Evolutionary conservation across 2,113 vertebrate genomes (phyloP), one percentile per base, ranked within the genome.

Genomic region (Cairina moschata): DNA sequence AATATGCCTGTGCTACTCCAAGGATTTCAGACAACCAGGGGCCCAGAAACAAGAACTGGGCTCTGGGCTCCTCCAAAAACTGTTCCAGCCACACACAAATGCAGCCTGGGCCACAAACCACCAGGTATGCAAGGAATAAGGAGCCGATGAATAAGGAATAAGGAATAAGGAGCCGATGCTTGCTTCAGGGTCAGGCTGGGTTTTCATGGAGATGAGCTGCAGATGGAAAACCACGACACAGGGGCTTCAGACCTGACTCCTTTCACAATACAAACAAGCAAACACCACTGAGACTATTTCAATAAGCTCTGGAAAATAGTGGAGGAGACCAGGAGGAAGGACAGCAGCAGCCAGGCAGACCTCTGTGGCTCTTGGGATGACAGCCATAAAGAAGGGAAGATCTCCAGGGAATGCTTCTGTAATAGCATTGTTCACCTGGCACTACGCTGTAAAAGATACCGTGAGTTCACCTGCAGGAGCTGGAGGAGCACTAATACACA

Each of bases 241-340:
- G 54, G 38, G 54, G 23, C 20, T 32, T 11, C 22, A 23, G 11
- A 32, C 20, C 29, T 2, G 8, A 86, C 60, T 32, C 31, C 46
- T 58, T 4, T 48, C 21, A 22, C 46, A 48, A 48, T 2, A 48
- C 46, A 48, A 48, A 48, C 20, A 48, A 21, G 21, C 46, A 48
- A 46, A 46, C 46, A 20, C 29, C 26, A 12, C 8, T 1, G 40
- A 42, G 32, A 6, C 11, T 0, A 0, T 36, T 79, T 65, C 42
- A 11, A 60, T 9, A 50, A 32, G 36, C 13, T 63, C 38, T 56
- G 50, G 44, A 74, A 87, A 52, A 13, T 8, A 48, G 34, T 7
- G 26, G 17, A 42, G 36, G n/a, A 50, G 34, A 13, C 0, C 0
- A 66, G 40, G 34, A 74, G 46, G 22, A 15, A 74, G 46, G 22